Conservation (phyloP, 2,113 vertebrate genomes). For the Pyxicephalus adspersus region DNA sequence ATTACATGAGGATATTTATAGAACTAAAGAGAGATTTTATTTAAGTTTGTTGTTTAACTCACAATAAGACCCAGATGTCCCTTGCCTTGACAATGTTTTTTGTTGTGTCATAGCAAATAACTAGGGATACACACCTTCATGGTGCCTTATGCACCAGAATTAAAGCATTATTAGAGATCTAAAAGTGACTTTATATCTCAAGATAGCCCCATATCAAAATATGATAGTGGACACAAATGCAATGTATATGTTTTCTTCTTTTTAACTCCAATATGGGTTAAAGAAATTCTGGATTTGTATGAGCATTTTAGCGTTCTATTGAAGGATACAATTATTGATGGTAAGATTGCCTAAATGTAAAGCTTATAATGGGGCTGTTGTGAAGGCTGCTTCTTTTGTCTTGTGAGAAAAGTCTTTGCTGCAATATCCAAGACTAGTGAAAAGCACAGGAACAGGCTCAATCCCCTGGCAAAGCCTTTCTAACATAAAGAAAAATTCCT, state of each 20-base stretch:
- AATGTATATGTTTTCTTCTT: not conserved
- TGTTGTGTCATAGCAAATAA: no score
- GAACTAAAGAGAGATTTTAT: no score
- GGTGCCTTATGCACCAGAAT: no score
- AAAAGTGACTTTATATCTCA: no score
- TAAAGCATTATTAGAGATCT: no score
- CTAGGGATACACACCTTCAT: no score
- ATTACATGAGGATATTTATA: no score
- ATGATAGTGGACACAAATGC: no score
- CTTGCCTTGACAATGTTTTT: no score
- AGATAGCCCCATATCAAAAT: no score
- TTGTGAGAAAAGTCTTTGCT: not conserved
- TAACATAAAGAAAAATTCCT: not conserved
- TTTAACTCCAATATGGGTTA: not conserved
- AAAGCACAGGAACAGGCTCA: conserved; percentile 5
- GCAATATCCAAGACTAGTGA: not conserved
- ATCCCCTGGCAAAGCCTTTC: not conserved
- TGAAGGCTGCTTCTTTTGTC: conserved; percentile 2
- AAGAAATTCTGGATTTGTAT: not conserved
- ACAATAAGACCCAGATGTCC: no score
- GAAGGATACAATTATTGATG: not conserved
- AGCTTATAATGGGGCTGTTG: not conserved
- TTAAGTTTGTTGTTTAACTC: no score
- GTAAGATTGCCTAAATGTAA: not conserved
- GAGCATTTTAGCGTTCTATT: not conserved